Evolutionary conservation across 2,888 invertebrate genomes (phyloP).

Genomic region (Hemicrepidius hirtus): DNA sequence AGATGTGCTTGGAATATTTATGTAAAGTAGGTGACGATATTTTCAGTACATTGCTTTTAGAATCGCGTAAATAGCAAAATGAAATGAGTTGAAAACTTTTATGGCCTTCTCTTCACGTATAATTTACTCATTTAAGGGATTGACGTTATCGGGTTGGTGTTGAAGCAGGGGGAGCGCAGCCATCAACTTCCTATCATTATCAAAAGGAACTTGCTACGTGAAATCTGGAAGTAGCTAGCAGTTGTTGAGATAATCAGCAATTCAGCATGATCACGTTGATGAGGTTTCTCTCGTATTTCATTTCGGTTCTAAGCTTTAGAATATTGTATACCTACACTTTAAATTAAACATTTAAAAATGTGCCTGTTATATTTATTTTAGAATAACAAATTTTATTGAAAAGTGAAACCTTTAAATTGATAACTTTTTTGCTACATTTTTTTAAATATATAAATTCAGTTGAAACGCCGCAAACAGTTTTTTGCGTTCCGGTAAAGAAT

Average conservation of each 20-base stretch:
- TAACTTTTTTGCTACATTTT: too few relatives aligned
- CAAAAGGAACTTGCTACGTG: constrained; percentile 25
- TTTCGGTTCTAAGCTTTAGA: not conserved
- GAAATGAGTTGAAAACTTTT: constrained; percentile 47
- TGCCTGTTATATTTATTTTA: too few relatives aligned
- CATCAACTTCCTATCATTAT: constrained; percentile 39
- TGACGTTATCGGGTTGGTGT: constrained; percentile 36
- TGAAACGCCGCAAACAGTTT: too few relatives aligned
- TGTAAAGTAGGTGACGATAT: constrained; percentile 42
- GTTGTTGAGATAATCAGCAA: constrained; percentile 27
- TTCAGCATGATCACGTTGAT: constrained; percentile 15
- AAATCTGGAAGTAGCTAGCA: constrained; percentile 18
- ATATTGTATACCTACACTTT: too few relatives aligned
- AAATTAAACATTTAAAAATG: too few relatives aligned
- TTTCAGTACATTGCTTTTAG: constrained; percentile 39
- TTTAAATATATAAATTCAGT: too few relatives aligned
- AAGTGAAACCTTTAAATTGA: too few relatives aligned
- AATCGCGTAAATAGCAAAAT: constrained; percentile 42
- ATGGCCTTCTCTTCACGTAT: constrained; percentile 40
- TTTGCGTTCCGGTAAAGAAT: not conserved
- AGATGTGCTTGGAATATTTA: constrained; percentile 35
- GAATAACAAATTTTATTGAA: too few relatives aligned
- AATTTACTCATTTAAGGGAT: constrained; percentile 46
- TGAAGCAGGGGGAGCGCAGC: constrained; percentile 15
- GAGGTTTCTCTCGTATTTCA: constrained; percentile 13